phyloP scores from a whole-genome alignment of 2,113 vertebrate genomes.

The Sitta europaea region DNA sequence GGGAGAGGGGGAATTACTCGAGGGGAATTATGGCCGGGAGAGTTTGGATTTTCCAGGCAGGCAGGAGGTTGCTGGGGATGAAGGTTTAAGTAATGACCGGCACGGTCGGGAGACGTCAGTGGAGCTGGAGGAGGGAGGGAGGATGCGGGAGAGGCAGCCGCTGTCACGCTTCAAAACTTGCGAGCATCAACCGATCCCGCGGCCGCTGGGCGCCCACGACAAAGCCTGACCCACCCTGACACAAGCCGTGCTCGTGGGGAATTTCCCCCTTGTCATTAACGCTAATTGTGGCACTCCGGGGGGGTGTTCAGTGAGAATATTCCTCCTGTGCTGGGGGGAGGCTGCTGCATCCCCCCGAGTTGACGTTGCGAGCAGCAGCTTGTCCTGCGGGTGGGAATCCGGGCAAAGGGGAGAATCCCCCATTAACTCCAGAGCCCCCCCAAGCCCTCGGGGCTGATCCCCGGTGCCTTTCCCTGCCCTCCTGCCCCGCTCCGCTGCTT shows the following conservation, averaged over 20 bases:
- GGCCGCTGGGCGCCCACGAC: accelerated
- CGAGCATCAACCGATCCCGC: background rate
- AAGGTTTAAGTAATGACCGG: background rate
- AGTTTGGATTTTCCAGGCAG: slow-evolving; percentile 2
- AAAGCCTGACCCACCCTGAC: background rate
- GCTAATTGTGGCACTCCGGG: background rate
- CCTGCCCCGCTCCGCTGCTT: background rate
- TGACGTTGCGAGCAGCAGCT: accelerated
- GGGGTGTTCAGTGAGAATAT: background rate
- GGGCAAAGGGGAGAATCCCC: background rate
- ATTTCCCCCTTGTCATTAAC: background rate
- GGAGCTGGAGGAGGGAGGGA: background rate
- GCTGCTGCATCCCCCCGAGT: background rate
- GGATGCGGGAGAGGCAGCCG: background rate
- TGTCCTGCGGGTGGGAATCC: background rate
- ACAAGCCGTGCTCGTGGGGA: accelerated
- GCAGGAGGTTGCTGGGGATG: slow-evolving; percentile 1
- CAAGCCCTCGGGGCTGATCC: background rate
- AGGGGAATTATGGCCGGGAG: background rate
- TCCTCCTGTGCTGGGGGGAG: too few species aligned
- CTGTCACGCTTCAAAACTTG: background rate
- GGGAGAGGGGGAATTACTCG: background rate
- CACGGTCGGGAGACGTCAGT: background rate
- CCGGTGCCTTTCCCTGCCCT: background rate
- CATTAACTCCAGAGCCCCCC: background rate